Evolutionary conservation across 1,140 invertebrate species (phyloP).

Genomic region (Aphelenchoides avenae): DNA sequence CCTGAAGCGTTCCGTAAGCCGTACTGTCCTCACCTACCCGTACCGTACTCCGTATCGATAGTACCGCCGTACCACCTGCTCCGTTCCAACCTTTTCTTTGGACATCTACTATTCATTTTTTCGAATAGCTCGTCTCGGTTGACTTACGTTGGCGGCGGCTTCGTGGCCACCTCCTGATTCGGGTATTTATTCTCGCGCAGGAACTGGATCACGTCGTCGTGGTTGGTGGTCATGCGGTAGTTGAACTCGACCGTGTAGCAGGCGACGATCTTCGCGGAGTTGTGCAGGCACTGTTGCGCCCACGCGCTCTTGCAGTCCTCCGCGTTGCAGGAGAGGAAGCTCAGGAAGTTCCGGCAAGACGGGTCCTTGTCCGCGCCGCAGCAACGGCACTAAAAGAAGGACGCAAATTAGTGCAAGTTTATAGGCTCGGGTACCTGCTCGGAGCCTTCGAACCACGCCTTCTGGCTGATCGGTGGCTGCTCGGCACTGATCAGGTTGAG

Average conservation of each 20-base stretch:
- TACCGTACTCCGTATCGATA: no score
- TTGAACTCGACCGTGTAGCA: constrained; percentile 59
- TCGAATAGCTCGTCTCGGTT: no score
- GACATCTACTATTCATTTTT: constrained; percentile 2
- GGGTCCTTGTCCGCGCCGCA: constrained; percentile 45
- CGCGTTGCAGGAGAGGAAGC: constrained; percentile 56
- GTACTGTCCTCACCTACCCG: no score
- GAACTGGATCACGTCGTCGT: constrained; percentile 45
- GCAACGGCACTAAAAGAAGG: constrained; percentile 45
- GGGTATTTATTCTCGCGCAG: constrained; percentile 54
- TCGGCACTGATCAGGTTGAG: constrained; percentile 55
- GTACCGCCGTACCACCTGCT: background rate
- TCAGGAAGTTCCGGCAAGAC: constrained; percentile 41
- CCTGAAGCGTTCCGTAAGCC: background rate
- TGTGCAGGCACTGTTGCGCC: constrained; percentile 59
- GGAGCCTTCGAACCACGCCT: constrained; percentile 55
- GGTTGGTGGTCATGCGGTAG: constrained; percentile 55
- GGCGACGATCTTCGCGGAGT: constrained; percentile 54
- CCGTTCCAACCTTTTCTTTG: constrained; percentile 10
- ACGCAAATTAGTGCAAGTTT: constrained; percentile 3
- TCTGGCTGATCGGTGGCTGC: constrained; percentile 49
- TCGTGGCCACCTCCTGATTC: constrained; percentile 44
- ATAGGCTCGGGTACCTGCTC: constrained; percentile 44
- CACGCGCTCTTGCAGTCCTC: constrained; percentile 57
- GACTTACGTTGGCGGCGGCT: constrained; percentile 9